A percentile compares a stretch with the other conserved stretches of the same genome.
phyloP scores from a whole-genome alignment of 2,888 invertebrate genomes.

The Sarcophaga rosellei region DNA sequence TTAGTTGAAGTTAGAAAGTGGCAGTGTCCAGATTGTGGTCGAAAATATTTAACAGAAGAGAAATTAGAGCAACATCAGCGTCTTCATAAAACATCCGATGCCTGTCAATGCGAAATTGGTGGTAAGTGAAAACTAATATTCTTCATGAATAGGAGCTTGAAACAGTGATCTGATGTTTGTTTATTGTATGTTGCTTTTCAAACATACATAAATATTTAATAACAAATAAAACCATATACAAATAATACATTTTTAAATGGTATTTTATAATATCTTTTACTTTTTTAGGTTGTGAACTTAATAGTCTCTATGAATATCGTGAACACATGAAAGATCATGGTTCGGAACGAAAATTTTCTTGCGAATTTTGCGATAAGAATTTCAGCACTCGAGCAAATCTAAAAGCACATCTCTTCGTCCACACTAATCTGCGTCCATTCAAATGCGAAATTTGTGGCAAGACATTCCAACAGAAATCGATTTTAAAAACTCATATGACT shows the following conservation, averaged over 20 bases:
- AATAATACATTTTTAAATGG: too few relatives aligned
- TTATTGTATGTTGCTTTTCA: too few relatives aligned
- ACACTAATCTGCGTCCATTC: slow-evolving; percentile 72
- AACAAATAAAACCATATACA: too few relatives aligned
- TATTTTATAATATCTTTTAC: background rate
- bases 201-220: too few relatives aligned
- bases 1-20: slow-evolving; percentile 37
- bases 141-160: background rate
- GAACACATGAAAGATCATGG: slow-evolving; percentile 69
- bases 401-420: slow-evolving; percentile 68
- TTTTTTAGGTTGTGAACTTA: slow-evolving; percentile 63
- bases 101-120: slow-evolving; percentile 55
- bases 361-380: slow-evolving; percentile 67
- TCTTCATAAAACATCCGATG: slow-evolving; percentile 54
- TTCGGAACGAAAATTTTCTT: slow-evolving; percentile 69
- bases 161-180: too few relatives aligned
- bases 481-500: slow-evolving; percentile 71
- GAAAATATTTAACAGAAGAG: slow-evolving; percentile 63
- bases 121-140: slow-evolving; percentile 33
- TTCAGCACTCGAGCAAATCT: slow-evolving; percentile 69
- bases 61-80: slow-evolving; percentile 66
- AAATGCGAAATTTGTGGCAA: slow-evolving; percentile 71
- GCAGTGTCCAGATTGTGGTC: slow-evolving; percentile 68
- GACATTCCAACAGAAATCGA: slow-evolving; percentile 70
- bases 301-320: slow-evolving; percentile 62